Percentiles rank a stretch among this genome's conserved stretches.
Conservation (phyloP, 2,113 vertebrate genomes). For the Labrus mixtus region DNA sequence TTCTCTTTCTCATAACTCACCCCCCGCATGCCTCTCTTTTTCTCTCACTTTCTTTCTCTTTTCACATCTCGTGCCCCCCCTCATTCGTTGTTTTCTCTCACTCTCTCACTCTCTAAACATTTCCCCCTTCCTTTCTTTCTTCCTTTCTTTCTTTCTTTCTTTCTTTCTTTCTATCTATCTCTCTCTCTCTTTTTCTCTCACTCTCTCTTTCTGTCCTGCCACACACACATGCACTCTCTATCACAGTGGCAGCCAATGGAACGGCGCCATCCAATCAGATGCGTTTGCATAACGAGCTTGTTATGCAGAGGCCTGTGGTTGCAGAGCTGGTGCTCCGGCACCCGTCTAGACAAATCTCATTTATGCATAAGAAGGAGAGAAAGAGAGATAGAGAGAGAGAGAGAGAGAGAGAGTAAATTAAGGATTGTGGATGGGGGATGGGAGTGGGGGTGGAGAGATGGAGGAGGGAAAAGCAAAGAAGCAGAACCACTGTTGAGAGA, state of each 20-base stretch:
- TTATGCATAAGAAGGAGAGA: conserved; percentile 78
- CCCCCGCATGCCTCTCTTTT: conserved; percentile 29
- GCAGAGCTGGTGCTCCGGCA: conserved; percentile 78
- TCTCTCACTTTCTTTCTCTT: conserved; percentile 61
- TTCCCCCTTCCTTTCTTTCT: conserved; percentile 29
- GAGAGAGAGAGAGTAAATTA: conserved; percentile 46
- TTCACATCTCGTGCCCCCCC: conserved; percentile 56
- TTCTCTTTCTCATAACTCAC: conserved; percentile 46
- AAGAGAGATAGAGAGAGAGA: conserved; percentile 39
- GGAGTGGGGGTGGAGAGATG: conserved; percentile 50
- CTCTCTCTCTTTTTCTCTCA: conserved; percentile 28
- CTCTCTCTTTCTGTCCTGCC: conserved; percentile 37
- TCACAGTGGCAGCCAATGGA: conserved; percentile 83
- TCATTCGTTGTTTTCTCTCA: conserved; percentile 54
- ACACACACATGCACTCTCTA: conserved; percentile 37
- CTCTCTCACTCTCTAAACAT: conserved; percentile 52
- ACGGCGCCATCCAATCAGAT: conserved; percentile 85
- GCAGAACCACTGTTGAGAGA: conserved; percentile 59
- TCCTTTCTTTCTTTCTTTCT: conserved; percentile 30
- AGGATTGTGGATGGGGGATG: conserved; percentile 68
- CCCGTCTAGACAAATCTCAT: conserved; percentile 87
- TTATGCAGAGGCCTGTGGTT: conserved; percentile 85
- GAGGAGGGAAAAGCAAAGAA: conserved; percentile 65
- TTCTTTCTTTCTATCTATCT: conserved; percentile 37
- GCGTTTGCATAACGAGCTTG: conserved; percentile 87